A percentile compares a stretch with the other conserved stretches of the same genome.
Evolutionary conservation across 2,888 invertebrate species (phyloP).

Genomic region (Phragmatobia fuliginosa): DNA sequence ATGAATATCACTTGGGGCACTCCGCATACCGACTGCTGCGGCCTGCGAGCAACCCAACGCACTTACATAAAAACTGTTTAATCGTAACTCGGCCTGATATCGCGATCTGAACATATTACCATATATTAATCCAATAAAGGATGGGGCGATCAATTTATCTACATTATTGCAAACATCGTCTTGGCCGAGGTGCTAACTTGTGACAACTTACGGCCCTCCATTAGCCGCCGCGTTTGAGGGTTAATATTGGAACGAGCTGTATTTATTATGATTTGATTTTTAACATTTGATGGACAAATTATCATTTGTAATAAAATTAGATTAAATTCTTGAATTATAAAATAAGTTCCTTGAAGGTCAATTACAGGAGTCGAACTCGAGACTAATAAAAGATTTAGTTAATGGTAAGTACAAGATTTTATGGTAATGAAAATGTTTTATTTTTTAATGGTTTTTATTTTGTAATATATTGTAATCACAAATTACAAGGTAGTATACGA

Average conservation of each 20-base stretch:
- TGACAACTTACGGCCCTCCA: slow-evolving; percentile 65
- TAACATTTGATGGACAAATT: slow-evolving; percentile 20
- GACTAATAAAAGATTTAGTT: slow-evolving; percentile 5
- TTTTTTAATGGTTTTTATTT: slow-evolving; percentile 6
- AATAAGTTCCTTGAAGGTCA: background rate
- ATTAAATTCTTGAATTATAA: background rate
- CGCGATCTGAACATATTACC: slow-evolving; percentile 79
- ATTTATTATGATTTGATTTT: slow-evolving; percentile 42
- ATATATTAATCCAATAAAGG: slow-evolving; percentile 79
- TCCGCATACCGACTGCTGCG: slow-evolving; percentile 67
- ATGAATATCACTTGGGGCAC: slow-evolving; percentile 27
- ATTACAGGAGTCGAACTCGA: background rate
- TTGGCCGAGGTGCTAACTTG: slow-evolving; percentile 57
- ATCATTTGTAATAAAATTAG: slow-evolving; percentile 2
- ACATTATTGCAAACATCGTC: slow-evolving; percentile 72
- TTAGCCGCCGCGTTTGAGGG: slow-evolving; percentile 55
- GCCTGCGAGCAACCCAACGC: slow-evolving; percentile 79
- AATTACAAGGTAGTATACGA: too few relatives aligned
- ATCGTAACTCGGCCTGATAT: slow-evolving; percentile 79
- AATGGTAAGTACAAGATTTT: slow-evolving; percentile 4
- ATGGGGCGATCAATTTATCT: slow-evolving; percentile 77
- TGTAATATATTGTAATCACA: background rate
- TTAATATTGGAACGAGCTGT: slow-evolving; percentile 40
- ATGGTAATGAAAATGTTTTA: background rate
- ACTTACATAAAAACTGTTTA: slow-evolving; percentile 83